phyloP scores from a whole-genome alignment of 2,797 vertebrate species.

The Lepus oiostolus region DNA sequence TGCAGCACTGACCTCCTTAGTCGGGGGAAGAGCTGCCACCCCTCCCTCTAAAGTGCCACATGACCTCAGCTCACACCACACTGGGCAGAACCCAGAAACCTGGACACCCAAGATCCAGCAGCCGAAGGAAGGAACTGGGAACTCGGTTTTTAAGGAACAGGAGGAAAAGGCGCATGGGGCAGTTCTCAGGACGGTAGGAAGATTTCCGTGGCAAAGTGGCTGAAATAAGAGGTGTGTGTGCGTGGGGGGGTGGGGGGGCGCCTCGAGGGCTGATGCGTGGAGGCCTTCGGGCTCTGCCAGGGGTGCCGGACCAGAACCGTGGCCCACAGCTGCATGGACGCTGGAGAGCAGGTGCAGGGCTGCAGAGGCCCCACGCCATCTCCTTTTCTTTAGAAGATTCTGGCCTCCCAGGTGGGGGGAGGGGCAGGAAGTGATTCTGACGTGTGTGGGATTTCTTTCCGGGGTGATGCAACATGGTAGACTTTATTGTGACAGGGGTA shows the following conservation, averaged over 20 bases:
- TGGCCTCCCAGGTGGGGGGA: background rate
- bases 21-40: background rate
- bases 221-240: background rate
- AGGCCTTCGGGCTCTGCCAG: background rate
- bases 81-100: background rate
- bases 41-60: background rate
- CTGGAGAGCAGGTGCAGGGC: background rate
- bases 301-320: rapidly evolving
- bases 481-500: background rate
- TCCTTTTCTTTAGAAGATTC: background rate
- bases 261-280: rapidly evolving
- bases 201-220: background rate
- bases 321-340: rapidly evolving
- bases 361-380: background rate
- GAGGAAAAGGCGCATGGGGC: background rate
- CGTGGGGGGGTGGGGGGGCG: background rate
- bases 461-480: background rate
- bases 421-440: background rate
- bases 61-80: background rate
- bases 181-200: background rate
- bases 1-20: conserved; percentile 16
- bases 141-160: background rate
- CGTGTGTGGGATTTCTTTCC: background rate
- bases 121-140: too few species aligned
- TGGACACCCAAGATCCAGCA: background rate